phyloP scores from a whole-genome alignment of 2,888 invertebrate species.

The Conistra vaccinii region DNA sequence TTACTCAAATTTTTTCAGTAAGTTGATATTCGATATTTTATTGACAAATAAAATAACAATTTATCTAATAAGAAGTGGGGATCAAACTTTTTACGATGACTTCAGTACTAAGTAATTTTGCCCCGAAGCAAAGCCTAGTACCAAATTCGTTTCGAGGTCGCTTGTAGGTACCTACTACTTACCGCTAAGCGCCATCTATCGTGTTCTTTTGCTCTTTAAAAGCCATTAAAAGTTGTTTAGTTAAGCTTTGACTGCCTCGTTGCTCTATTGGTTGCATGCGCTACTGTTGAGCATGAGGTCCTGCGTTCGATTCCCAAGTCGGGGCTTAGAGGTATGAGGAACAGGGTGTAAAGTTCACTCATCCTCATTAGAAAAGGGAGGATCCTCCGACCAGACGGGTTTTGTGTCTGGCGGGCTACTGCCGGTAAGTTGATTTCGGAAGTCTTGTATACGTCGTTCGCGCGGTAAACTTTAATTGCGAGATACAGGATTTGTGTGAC shows the following conservation, averaged over 20 bases:
- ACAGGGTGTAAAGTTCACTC: too few species aligned
- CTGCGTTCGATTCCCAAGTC: too few species aligned
- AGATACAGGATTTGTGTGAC: too few species aligned
- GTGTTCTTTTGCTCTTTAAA: background rate
- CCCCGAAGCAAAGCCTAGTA: background rate
- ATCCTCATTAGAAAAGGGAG: too few species aligned
- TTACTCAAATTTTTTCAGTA: too few species aligned
- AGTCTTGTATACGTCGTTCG: too few species aligned
- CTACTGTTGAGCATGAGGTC: background rate
- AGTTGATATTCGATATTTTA: conserved; percentile 25
- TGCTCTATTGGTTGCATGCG: background rate
- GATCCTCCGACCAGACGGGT: too few species aligned
- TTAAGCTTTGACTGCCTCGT: background rate
- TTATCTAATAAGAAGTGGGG: conserved; percentile 13
- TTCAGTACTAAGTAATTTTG: background rate
- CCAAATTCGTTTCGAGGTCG: background rate
- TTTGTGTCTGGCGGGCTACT: too few species aligned
- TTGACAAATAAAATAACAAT: conserved; percentile 45
- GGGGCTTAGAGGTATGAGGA: too few species aligned
- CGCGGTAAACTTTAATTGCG: too few species aligned
- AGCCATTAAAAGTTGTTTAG: background rate
- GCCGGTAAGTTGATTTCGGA: too few species aligned
- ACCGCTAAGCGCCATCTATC: background rate
- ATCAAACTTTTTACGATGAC: conserved; percentile 31
- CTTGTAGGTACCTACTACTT: background rate